A percentile compares a stretch with the other conserved stretches of the same genome.
Conservation (phyloP, 2,888 invertebrate species). For the Ernsta delagoae region DNA sequence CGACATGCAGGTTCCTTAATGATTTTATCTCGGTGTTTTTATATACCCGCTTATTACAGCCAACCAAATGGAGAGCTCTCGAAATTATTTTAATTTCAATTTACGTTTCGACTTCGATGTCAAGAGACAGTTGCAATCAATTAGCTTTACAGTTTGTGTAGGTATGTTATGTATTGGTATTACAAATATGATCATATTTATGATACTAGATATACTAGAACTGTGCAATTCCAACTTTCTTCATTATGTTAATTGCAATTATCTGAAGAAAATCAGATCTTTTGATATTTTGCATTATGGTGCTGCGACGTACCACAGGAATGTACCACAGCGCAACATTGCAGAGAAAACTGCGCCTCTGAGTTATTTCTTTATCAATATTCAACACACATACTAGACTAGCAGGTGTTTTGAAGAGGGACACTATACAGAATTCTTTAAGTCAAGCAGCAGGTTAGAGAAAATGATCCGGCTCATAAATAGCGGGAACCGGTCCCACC, state of each 20-base stretch:
- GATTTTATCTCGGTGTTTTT: constrained; percentile 34
- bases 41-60: constrained; percentile 15
- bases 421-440: constrained; percentile 17
- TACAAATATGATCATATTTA: too few relatives aligned
- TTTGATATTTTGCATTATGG: too few relatives aligned
- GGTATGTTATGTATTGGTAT: too few relatives aligned
- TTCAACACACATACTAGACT: too few relatives aligned
- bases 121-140: constrained; percentile 7
- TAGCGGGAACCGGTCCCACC: constrained; percentile 29
- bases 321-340: too few relatives aligned
- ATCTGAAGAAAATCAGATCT: too few relatives aligned
- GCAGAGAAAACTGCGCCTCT: too few relatives aligned
- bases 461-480: constrained; percentile 36
- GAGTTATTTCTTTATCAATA: too few relatives aligned
- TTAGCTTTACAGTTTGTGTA: background rate
- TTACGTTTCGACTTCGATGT: constrained; percentile 10
- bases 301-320: too few relatives aligned
- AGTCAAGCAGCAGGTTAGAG: constrained; percentile 22
- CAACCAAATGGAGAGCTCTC: constrained; percentile 21
- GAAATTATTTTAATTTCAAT: constrained; percentile 35
- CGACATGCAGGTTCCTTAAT: constrained; percentile 8
- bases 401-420: background rate
- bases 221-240: too few relatives aligned
- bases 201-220: too few relatives aligned
- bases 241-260: too few relatives aligned